Base-by-base conservation (phyloP, 2,888 invertebrate species). In the Adela reaumurella region DNA sequence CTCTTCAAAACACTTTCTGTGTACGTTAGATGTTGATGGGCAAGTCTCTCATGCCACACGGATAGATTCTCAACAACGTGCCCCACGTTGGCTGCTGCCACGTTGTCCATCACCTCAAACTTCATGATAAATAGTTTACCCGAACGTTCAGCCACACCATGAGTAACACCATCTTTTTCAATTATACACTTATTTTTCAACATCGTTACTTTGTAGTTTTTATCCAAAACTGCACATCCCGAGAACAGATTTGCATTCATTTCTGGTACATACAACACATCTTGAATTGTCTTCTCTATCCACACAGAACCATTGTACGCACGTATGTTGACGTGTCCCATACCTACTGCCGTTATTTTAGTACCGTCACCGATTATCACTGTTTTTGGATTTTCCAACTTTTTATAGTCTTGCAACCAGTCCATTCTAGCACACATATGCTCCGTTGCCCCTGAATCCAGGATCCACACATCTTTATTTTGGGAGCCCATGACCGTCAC, bases 401-500 rank as follows among this genome's bases (percentile, higher is more conserved):
- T 4, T 24, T 24, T 24, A 8, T 6, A 24, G 4, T 24, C 24
- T 24, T 24, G 4, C 5, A 24, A 24, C 24, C 24, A 24, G 8
- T 4, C 8, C 8, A 6, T 4, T 24, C 24, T 24, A 24, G 24
- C 5, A 24, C 5, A 24, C 24, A 24, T 24, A 8, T 24, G 24
- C 3, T 46, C 48, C 16, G 44, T 48, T 4, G 45, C 44, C 3
- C 48, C 48, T 17, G 45, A 19, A 43, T 48, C 48, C 44, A 48
- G 18, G 2, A 48, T 6, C 44, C 44, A 48, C 18, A 42, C 3
- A 41, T 41, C 16, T 14, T n/a, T n/a, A n/a, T 29, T 6, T 46
- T 46, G 35, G 29, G 14, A 35, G 5, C 45, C 14, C 44, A 48
- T 14, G 18, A 10, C 17, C 16, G 16, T 11, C 42, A 24, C 14